Evolutionary conservation across 23 tunicate genomes (phyloP), one percentile per base, ranked within the genome.

Genomic region (Trididemnum nubilum): DNA sequence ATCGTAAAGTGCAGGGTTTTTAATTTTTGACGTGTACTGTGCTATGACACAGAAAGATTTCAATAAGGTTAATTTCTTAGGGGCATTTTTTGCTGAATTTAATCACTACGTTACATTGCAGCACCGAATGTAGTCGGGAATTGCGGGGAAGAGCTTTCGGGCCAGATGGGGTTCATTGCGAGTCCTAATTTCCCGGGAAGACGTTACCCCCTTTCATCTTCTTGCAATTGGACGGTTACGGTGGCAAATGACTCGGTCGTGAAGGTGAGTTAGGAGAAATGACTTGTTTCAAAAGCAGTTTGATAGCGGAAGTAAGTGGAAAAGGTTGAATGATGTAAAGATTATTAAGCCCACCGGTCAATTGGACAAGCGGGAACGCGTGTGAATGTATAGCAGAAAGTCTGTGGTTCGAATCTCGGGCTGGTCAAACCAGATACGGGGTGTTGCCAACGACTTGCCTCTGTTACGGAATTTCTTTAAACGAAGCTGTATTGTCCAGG

Each of bases 151-250:
- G 23, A 24, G 5, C 36, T 34, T 77, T 32, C 51, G 12, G 97
- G 86, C 36, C 38, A 72, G 37, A 35, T 38, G 0, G 97, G 97
- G 0, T 83, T 36, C 59, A 77, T 92, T 37, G 92, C 97, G 26
- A 78, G 86, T 71, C 97, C 91, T 0, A 87, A 87, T 66, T 92
- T 82, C 50, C 92, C 92, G 4, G 34, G 33, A 27, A 57, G 72
- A 21, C 7, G 49, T 0, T 92, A 92, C 82, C 92, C 92, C 18
- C 60, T 88, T 0, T 15, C 35, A 33, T 61, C 87, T 18, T 76
- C 58, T 38, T 92, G 97, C 63, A 70, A 72, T 22, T 92, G 89
- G 88, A 82, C 85, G 0, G 82, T 92, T 24, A 51, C 36, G 9
- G 88, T 76, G 34, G 31, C 50, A 1, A 40, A 77, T 2, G 58